Evolutionary conservation across 30 jellyfish, hydroid and myxozoan genomes (phyloP), one percentile per base, ranked within the genome.

Genomic region (Turritopsis dohrnii): DNA sequence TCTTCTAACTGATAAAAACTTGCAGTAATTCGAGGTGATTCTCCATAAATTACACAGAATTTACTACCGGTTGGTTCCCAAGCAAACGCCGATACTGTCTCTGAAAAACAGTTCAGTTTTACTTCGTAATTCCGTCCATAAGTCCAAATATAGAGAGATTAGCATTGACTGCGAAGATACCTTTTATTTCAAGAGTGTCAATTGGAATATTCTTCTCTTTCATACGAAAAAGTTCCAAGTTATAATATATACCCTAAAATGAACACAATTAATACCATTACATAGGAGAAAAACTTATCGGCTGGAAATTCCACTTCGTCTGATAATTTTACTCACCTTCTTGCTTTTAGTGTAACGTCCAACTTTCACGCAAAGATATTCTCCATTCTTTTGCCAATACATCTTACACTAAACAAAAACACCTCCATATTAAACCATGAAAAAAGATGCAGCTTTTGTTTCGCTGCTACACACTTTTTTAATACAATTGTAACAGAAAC

Each of bases 1-100:
- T 89, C 94, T 82, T 94, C 99, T 16, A 94, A 72, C 69, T 77
- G 89, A 74, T 94, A 94, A 77, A 94, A 94, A 53, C 96, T 87
- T 21, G 93, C 99, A 8, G 90, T 79, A 20, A 85, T 88, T 74
- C 95, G 89, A 20, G 97, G 96, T 20, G 89, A 31, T 87, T 94
- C 99, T 18, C 99, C 99, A 65, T 94, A 96, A n/a, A 94, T 88
- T 18, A 94, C 96, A 71, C 91, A 95, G 75, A 94, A 94, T 72
- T 94, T 94, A 71, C 92, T 84, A 27, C 99, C 99, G 79, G 84
- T 94, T 52, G 99, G 99, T 52, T 94, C 99, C 96, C 96, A 94
- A 18, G 89, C 99, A 83, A 94, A 94, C 19, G 96, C 96, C 30
- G 83, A 75, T 28, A 94, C 86, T 1, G 96, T 86, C 69, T 93